phyloP scores from a whole-genome alignment of 2,797 vertebrate species.

The Odontamblyopus rebecca region DNA sequence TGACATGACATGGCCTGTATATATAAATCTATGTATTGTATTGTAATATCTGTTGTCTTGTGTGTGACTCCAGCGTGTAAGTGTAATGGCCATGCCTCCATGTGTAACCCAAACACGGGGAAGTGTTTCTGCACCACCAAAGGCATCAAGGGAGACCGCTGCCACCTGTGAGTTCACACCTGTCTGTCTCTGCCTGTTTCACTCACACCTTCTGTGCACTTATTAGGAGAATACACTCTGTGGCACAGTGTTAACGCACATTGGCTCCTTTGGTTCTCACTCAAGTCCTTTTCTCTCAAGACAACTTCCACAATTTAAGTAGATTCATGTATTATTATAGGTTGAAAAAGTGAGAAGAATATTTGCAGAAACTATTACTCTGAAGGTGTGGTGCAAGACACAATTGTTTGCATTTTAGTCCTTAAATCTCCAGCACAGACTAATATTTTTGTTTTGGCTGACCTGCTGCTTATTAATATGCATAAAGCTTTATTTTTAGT shows the following conservation, averaged over 20 bases:
- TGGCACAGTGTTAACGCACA: not conserved
- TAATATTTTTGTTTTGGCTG: too few relatives aligned
- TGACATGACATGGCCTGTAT: too few relatives aligned
- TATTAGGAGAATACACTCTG: not conserved
- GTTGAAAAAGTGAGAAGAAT: too few relatives aligned
- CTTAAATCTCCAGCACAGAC: too few relatives aligned
- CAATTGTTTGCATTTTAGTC: too few relatives aligned
- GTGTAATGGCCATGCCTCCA: slow-evolving; percentile 93
- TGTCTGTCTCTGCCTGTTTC: not conserved
- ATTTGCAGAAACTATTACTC: too few relatives aligned
- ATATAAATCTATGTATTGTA: not conserved
- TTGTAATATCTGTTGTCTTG: not conserved
- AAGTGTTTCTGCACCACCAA: slow-evolving; percentile 99
- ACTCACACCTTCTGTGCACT: too few relatives aligned
- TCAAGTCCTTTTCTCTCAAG: not conserved
- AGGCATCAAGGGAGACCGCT: slow-evolving; percentile 96
- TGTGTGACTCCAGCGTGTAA: slow-evolving; percentile 84
- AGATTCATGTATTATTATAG: too few relatives aligned
- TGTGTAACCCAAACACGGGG: slow-evolving; percentile 92
- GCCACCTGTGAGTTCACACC: slow-evolving; percentile 88
- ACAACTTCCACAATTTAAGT: too few relatives aligned
- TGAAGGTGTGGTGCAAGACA: too few relatives aligned
- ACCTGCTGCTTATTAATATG: too few relatives aligned
- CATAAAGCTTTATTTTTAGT: too few relatives aligned
- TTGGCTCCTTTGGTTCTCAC: not conserved